Conservation (phyloP, 2,113 vertebrate species). For the Tiliqua scincoides region DNA sequence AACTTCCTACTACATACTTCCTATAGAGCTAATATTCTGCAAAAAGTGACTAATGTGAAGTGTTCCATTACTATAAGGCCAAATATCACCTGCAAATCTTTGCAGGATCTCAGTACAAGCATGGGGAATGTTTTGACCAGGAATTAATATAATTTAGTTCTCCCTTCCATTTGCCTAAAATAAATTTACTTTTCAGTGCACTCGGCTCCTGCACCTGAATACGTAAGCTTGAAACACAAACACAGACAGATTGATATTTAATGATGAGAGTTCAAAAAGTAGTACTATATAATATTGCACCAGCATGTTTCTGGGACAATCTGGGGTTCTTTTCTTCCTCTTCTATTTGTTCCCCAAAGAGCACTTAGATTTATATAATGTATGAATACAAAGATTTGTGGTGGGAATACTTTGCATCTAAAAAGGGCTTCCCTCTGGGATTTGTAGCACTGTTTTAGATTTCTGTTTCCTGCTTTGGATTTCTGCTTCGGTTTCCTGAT, state of each 20-base stretch:
- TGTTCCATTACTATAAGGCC: not conserved
- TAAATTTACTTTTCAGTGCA: constrained; percentile 70
- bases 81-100: not conserved
- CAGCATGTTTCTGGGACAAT: constrained; percentile 29
- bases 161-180: constrained; percentile 67
- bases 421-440: constrained; percentile 56
- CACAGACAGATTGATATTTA: constrained; percentile 23
- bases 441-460: constrained; percentile 70
- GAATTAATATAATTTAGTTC: constrained; percentile 69
- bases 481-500: constrained; percentile 74
- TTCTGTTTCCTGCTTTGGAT: constrained; percentile 74
- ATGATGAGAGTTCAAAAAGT: not conserved
- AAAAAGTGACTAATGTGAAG: not conserved
- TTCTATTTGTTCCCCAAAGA: constrained; percentile 53
- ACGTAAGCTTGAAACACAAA: constrained; percentile 23
- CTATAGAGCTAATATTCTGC: not conserved
- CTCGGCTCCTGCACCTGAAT: constrained; percentile 61
- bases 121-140: constrained; percentile 65
- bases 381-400: constrained; percentile 54
- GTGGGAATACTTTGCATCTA: constrained; percentile 63
- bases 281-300: constrained; percentile 43
- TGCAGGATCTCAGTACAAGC: constrained; percentile 20
- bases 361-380: constrained; percentile 51
- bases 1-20: not conserved
- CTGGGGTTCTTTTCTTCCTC: constrained; percentile 50